phyloP scores from a whole-genome alignment of 1,140 invertebrate genomes.

The Diabrotica undecimpunctata region DNA sequence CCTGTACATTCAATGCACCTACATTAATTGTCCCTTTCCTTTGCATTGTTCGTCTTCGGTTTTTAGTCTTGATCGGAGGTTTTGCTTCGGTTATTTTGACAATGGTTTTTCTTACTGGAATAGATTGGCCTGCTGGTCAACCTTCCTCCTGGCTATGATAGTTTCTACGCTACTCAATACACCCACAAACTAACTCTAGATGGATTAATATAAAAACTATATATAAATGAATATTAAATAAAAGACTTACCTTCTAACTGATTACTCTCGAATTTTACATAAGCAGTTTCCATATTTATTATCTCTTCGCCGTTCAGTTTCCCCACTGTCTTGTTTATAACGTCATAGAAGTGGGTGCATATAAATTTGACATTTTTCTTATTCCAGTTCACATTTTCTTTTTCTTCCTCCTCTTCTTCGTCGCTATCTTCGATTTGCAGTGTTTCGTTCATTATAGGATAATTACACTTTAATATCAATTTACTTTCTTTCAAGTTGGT shows the following conservation, averaged over 20 bases:
- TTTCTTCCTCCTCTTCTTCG: slow-evolving; percentile 48
- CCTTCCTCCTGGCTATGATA: too few species aligned
- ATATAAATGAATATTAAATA: slow-evolving; percentile 4
- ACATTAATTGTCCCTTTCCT: too few species aligned
- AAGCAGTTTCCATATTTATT: slow-evolving; percentile 39
- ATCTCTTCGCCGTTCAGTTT: slow-evolving; percentile 51
- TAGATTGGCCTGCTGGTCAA: too few species aligned
- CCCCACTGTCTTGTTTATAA: slow-evolving; percentile 47
- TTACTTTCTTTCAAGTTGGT: slow-evolving; percentile 44
- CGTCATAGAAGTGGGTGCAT: slow-evolving; percentile 49
- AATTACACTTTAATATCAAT: slow-evolving; percentile 49
- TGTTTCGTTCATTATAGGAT: slow-evolving; percentile 51
- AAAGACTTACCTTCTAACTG: slow-evolving; percentile 26
- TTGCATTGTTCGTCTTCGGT: too few species aligned
- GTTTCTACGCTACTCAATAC: too few species aligned
- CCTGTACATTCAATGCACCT: too few species aligned
- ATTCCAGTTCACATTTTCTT: slow-evolving; percentile 37
- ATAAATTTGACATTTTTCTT: slow-evolving; percentile 46
- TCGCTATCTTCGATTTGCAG: slow-evolving; percentile 57
- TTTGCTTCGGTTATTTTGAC: too few species aligned
- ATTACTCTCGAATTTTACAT: slow-evolving; percentile 28
- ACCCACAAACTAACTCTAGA: too few species aligned
- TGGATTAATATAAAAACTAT: background rate
- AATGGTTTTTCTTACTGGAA: too few species aligned
- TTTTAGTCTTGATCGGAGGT: too few species aligned